These are phyloP conservation scores for Cinara cedri DNA, from an alignment of 2,888 invertebrate species.

Conservation along the genomic window DNA sequence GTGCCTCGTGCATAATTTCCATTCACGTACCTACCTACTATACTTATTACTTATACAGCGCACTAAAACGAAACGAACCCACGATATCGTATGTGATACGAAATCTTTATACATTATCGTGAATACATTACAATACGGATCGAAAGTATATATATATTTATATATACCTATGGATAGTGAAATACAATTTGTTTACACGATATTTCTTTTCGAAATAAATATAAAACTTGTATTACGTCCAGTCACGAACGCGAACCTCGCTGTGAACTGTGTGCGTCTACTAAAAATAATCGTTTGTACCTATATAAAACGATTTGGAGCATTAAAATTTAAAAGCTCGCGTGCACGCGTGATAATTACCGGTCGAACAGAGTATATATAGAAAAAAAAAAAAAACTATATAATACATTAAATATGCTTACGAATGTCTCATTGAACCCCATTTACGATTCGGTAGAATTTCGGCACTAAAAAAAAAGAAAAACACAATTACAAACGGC, in stretches of 20 bases:
- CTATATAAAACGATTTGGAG: not conserved
- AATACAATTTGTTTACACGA: constrained; percentile 25
- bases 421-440: constrained; percentile 65
- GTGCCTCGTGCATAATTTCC: too few species aligned
- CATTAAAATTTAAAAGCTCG: not conserved
- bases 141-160: not conserved
- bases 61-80: too few species aligned
- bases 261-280: not conserved
- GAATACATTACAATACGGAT: too few species aligned
- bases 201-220: constrained; percentile 2
- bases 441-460: constrained; percentile 70
- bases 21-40: too few species aligned
- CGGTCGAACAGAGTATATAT: not conserved
- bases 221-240: not conserved
- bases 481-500: not conserved
- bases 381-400: not conserved
- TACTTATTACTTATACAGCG: too few species aligned
- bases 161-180: not conserved
- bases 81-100: too few species aligned
- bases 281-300: not conserved
- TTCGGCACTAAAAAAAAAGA: constrained; percentile 66
- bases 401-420: constrained; percentile 44
- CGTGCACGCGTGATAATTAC: not conserved
- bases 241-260: not conserved
- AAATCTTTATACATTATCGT: too few species aligned